These are phyloP conservation scores for Lucifuga dentata DNA, from an alignment of 2,113 vertebrate species.

Conservation along the genomic window DNA sequence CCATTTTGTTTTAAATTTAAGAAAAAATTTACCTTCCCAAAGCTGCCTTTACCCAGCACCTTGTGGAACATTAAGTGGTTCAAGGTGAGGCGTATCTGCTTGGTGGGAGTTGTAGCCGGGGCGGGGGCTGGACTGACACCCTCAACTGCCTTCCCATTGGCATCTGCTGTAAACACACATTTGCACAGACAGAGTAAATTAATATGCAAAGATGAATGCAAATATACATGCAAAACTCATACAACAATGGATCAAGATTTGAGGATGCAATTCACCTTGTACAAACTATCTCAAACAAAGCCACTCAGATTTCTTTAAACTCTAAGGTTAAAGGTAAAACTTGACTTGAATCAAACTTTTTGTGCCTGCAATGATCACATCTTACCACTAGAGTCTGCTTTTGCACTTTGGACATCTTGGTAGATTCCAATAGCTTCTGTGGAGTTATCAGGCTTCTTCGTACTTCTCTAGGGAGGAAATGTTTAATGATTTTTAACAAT, in stretches of 20 bases:
- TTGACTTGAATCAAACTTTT: conserved; percentile 4
- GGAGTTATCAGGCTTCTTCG: conserved; percentile 83
- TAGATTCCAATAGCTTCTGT: conserved; percentile 89
- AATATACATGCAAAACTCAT: conserved; percentile 14
- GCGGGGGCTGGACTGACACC: conserved; percentile 44
- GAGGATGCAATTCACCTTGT: neutral
- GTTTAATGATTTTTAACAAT: neutral
- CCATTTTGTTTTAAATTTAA: neutral
- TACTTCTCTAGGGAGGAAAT: conserved; percentile 81
- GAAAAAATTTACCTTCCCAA: conserved; percentile 90
- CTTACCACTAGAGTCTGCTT: conserved; percentile 74
- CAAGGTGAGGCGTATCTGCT: conserved; percentile 78
- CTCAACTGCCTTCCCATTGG: conserved; percentile 84
- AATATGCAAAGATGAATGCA: conserved; percentile 5
- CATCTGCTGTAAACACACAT: conserved; percentile 65
- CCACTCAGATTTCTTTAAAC: neutral
- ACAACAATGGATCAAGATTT: neutral
- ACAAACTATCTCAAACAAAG: neutral
- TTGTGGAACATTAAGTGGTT: conserved; percentile 93
- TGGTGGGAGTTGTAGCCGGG: conserved; percentile 18
- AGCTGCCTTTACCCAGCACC: conserved; percentile 98
- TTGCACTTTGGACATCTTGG: conserved; percentile 76
- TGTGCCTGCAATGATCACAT: conserved; percentile 14
- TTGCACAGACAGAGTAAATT: conserved; percentile 38
- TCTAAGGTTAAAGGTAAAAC: neutral